These are phyloP conservation scores for Erynnis tages DNA, from an alignment of 2,888 invertebrate genomes.

Conservation along the genomic window DNA sequence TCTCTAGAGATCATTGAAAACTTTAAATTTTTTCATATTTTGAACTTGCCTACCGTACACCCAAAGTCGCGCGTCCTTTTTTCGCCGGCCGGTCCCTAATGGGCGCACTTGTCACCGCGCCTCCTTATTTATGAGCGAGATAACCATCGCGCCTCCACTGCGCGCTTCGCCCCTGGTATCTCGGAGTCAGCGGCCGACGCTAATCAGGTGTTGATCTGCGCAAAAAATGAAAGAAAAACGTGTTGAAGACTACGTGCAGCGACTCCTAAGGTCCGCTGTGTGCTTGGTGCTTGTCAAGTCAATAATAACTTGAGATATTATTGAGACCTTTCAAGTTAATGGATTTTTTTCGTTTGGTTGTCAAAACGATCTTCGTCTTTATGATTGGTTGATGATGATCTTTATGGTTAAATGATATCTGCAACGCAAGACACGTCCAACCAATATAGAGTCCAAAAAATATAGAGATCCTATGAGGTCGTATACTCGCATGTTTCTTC, in stretches of 20 bases:
- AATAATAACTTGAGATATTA: neutral
- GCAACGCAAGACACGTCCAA: too few species aligned
- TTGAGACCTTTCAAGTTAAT: too few species aligned
- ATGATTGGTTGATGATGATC: too few species aligned
- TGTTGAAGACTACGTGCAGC: slow-evolving; percentile 17
- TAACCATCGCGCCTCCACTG: slow-evolving; percentile 53
- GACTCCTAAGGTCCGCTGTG: slow-evolving; percentile 1
- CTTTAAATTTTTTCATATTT: neutral
- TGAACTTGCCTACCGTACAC: slow-evolving; percentile 37
- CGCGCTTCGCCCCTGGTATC: slow-evolving; percentile 35
- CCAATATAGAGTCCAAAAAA: too few species aligned
- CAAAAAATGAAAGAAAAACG: slow-evolving; percentile 11
- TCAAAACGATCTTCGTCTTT: too few species aligned
- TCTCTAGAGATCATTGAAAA: neutral
- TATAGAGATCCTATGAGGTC: too few species aligned
- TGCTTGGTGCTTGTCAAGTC: neutral
- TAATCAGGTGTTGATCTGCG: slow-evolving; percentile 29
- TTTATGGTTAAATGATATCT: too few species aligned
- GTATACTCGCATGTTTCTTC: too few species aligned
- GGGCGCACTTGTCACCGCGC: slow-evolving; percentile 64
- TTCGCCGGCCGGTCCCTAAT: slow-evolving; percentile 53
- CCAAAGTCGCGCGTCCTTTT: slow-evolving; percentile 36
- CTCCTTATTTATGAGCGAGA: slow-evolving; percentile 66
- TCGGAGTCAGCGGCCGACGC: slow-evolving; percentile 24
- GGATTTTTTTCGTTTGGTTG: too few species aligned